Percentiles rank a stretch among this genome's conserved stretches.
Evolutionary conservation across 2,113 vertebrate genomes (phyloP).

Genomic region (Mustela lutreola): DNA sequence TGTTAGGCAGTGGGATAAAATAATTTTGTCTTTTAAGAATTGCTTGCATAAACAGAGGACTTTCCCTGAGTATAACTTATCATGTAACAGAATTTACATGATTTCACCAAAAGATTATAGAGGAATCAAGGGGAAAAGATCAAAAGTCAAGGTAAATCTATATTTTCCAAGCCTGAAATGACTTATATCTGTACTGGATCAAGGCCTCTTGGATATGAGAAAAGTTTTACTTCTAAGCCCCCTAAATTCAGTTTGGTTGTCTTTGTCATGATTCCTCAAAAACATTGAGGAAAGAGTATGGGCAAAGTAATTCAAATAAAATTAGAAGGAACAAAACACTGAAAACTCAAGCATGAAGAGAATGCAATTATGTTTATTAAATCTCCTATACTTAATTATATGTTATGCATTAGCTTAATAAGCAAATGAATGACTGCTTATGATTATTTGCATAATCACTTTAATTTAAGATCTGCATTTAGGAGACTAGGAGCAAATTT

Average conservation of each 20-base stretch:
- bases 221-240: background rate
- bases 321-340: background rate
- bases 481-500: background rate
- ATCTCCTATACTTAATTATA: slow-evolving; percentile 43
- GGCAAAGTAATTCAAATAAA: background rate
- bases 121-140: background rate
- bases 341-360: slow-evolving; percentile 14
- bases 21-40: background rate
- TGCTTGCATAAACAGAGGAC: background rate
- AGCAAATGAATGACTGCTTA: slow-evolving; percentile 43
- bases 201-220: background rate
- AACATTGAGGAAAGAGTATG: background rate
- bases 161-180: background rate
- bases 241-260: background rate
- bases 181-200: background rate
- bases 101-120: background rate
- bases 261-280: background rate
- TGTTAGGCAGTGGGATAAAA: background rate
- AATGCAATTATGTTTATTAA: slow-evolving; percentile 32
- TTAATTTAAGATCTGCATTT: slow-evolving; percentile 45
- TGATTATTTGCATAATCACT: slow-evolving; percentile 31
- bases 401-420: background rate
- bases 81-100: background rate
- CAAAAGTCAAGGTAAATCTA: background rate
- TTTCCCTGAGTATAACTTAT: background rate